phyloP scores from a whole-genome alignment of 2,113 vertebrate genomes.

The Ancistrus triradiatus region DNA sequence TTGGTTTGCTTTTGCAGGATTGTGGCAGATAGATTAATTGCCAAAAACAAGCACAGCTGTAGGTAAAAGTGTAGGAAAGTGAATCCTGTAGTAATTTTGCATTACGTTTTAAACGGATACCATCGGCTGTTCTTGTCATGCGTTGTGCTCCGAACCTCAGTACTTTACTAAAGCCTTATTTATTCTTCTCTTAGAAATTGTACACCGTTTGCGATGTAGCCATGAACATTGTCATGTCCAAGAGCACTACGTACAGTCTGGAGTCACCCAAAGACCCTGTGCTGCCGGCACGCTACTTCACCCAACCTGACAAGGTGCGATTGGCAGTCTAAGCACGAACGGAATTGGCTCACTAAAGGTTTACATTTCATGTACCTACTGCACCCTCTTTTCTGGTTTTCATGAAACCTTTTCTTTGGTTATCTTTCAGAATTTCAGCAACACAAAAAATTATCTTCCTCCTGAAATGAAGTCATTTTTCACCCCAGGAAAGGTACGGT shows the following conservation, averaged over 20 bases:
- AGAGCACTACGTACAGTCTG: slow-evolving; percentile 97
- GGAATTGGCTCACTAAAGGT: too few species aligned
- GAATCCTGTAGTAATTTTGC: too few species aligned
- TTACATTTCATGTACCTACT: too few species aligned
- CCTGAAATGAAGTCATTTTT: slow-evolving; percentile 98
- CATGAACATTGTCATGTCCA: slow-evolving; percentile 98
- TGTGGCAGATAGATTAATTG: too few species aligned
- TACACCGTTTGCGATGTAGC: slow-evolving; percentile 98
- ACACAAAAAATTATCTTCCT: slow-evolving; percentile 97
- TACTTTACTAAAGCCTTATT: background rate
- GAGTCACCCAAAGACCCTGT: slow-evolving; percentile 98
- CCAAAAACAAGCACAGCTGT: too few species aligned
- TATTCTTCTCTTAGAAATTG: slow-evolving; percentile 76
- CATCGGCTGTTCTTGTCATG: too few species aligned
- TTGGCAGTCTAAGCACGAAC: too few species aligned
- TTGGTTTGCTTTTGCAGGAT: too few species aligned
- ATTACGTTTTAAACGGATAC: too few species aligned
- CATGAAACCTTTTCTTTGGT: background rate
- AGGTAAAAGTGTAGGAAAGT: too few species aligned
- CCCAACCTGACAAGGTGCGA: slow-evolving; percentile 94
- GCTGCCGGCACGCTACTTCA: slow-evolving; percentile 90
- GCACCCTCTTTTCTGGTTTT: too few species aligned
- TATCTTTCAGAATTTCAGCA: slow-evolving; percentile 87
- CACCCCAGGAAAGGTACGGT: slow-evolving; percentile 90
- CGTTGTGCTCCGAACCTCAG: too few species aligned